Conservation (phyloP, 2,888 invertebrate genomes). For the Tetragnatha montana region DNA sequence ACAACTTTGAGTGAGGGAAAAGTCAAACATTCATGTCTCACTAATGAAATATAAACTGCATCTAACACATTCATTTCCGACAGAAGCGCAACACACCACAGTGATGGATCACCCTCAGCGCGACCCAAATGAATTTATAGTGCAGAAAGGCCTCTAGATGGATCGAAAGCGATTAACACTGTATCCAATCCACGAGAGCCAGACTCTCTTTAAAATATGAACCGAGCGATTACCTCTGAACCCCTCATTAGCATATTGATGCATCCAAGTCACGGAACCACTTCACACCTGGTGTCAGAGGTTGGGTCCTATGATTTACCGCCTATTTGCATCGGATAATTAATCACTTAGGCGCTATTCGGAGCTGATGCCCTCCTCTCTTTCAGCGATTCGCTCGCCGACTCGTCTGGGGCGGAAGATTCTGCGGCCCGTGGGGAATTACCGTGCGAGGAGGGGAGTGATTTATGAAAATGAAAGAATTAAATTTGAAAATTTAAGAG, state of each 20-base stretch:
- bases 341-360: conserved; percentile 48
- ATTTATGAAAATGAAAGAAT: too few relatives aligned
- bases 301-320: conserved; percentile 52
- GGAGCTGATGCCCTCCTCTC: not conserved
- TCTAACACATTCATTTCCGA: too few relatives aligned
- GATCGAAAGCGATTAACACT: not conserved
- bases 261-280: conserved; percentile 22
- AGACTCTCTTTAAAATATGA: not conserved
- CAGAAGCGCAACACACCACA: too few relatives aligned
- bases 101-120: too few relatives aligned
- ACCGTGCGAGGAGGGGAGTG: too few relatives aligned
- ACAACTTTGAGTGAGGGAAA: too few relatives aligned
- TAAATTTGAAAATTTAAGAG: too few relatives aligned
- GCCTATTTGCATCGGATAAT: conserved; percentile 45
- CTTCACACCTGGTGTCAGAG: conserved; percentile 57
- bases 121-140: not conserved
- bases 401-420: not conserved
- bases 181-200: not conserved
- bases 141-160: not conserved
- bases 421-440: too few relatives aligned
- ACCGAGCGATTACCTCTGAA: conserved; percentile 9
- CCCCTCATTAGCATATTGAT: conserved; percentile 37
- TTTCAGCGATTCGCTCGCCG: not conserved
- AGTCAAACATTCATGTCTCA: too few relatives aligned
- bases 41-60: too few relatives aligned